These are phyloP conservation scores for Conopomorpha cramerella DNA, from an alignment of 1,140 invertebrate species.

Conservation along the genomic window DNA sequence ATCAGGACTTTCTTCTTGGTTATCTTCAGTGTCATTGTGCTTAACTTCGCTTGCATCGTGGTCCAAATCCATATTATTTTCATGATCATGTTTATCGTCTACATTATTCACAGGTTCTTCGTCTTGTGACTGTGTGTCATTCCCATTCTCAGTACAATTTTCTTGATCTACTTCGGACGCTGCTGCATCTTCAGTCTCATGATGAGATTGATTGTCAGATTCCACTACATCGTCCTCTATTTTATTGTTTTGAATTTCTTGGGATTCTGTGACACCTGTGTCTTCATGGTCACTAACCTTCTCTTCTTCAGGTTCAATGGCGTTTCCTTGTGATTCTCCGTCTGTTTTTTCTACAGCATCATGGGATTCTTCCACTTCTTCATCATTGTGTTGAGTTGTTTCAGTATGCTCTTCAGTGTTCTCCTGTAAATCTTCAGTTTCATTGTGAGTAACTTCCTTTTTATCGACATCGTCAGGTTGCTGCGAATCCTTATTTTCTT, in stretches of 20 bases:
- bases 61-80: conserved; percentile 14
- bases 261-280: too few species aligned
- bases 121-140: too few species aligned
- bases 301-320: too few species aligned
- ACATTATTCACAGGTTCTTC: conserved; percentile 9
- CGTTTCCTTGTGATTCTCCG: too few species aligned
- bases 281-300: conserved; percentile 6
- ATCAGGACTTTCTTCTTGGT: conserved; percentile 4
- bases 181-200: conserved; percentile 8
- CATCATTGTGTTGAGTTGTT: conserved; percentile 3
- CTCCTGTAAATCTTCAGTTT: conserved; percentile 12
- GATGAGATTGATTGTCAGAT: conserved; percentile 6
- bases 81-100: conserved; percentile 19
- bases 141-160: conserved; percentile 4
- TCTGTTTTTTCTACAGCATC: too few species aligned
- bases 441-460: conserved; percentile 3
- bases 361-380: conserved; percentile 7
- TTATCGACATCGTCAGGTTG: conserved; percentile 10
- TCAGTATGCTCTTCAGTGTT: conserved; percentile 11
- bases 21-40: conserved; percentile 8
- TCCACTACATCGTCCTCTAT: conserved; percentile 6
- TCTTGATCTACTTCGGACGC: conserved; percentile 5
- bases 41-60: conserved; percentile 8
- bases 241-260: conserved; percentile 4
- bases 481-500: conserved; percentile 9